These are phyloP conservation scores for Lutraria lutraria DNA, from an alignment of 2,888 invertebrate species.

Conservation along the genomic window DNA sequence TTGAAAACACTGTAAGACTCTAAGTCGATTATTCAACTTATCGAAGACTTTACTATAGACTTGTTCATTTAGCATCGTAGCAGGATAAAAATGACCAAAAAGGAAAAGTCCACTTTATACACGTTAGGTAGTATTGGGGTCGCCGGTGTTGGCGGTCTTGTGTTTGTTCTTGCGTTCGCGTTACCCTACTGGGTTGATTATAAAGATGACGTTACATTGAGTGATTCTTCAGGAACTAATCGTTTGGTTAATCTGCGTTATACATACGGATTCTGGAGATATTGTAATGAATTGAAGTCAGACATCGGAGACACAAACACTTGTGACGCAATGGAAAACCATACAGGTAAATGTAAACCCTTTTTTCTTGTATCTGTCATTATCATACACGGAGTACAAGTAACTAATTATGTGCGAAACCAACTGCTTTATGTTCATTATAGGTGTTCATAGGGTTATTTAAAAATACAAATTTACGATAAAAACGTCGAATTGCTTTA, in stretches of 20 bases:
- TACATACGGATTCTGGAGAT: slow-evolving; percentile 61
- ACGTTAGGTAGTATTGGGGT: background rate
- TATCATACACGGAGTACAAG: background rate
- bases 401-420: background rate
- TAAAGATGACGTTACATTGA: slow-evolving; percentile 39
- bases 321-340: slow-evolving; percentile 47
- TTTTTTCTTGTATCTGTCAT: background rate
- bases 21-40: too few relatives aligned
- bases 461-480: too few relatives aligned
- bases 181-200: slow-evolving; percentile 61
- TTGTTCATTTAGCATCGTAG: too few relatives aligned
- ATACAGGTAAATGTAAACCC: slow-evolving; percentile 47
- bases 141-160: slow-evolving; percentile 33
- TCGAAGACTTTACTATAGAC: too few relatives aligned
- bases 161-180: slow-evolving; percentile 48
- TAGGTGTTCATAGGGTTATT: too few relatives aligned
- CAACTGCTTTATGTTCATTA: too few relatives aligned
- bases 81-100: background rate
- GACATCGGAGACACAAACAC: background rate
- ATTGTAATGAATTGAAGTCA: slow-evolving; percentile 47
- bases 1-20: too few relatives aligned
- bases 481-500: too few relatives aligned
- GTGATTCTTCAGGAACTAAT: slow-evolving; percentile 21
- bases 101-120: slow-evolving; percentile 15
- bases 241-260: slow-evolving; percentile 36